These are phyloP conservation scores for Dasyprocta punctata DNA, from an alignment of 2,113 vertebrate species.

Conservation along the genomic window DNA sequence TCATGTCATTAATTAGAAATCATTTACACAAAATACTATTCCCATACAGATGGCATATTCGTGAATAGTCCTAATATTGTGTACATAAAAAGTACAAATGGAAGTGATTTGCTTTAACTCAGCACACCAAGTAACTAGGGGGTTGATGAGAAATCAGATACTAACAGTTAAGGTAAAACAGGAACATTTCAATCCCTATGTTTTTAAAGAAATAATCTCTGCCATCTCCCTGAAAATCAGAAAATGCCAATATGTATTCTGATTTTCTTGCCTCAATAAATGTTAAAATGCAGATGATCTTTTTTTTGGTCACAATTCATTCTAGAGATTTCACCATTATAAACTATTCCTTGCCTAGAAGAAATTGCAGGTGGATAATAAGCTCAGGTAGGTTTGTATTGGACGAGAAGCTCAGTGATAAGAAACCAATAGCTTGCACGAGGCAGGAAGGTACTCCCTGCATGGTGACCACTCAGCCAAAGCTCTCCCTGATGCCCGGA, in stretches of 20 bases:
- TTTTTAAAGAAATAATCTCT: conserved; percentile 36
- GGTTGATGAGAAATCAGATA: conserved; percentile 71
- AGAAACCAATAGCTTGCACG: neutral
- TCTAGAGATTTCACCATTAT: neutral
- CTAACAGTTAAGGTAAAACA: conserved; percentile 49
- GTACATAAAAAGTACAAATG: conserved; percentile 52
- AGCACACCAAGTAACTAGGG: conserved; percentile 38
- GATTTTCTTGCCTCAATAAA: conserved; percentile 23
- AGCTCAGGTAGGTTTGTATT: neutral
- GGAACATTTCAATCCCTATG: conserved; percentile 11
- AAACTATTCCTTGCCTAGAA: neutral
- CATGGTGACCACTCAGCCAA: neutral
- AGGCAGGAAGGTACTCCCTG: neutral
- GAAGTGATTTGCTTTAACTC: conserved; percentile 64
- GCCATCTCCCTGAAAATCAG: neutral
- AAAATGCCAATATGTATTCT: neutral
- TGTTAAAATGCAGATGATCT: neutral
- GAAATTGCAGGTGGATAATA: neutral
- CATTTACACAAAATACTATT: conserved; percentile 66
- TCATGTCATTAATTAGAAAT: conserved; percentile 68
- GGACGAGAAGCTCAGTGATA: neutral
- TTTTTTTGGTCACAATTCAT: neutral
- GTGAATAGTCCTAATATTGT: conserved; percentile 11
- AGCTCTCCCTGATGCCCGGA: fast-evolving
- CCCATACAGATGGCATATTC: conserved; percentile 11